Conservation (phyloP, 1,140 invertebrate species). For the Macrosteles quadrilineatus region DNA sequence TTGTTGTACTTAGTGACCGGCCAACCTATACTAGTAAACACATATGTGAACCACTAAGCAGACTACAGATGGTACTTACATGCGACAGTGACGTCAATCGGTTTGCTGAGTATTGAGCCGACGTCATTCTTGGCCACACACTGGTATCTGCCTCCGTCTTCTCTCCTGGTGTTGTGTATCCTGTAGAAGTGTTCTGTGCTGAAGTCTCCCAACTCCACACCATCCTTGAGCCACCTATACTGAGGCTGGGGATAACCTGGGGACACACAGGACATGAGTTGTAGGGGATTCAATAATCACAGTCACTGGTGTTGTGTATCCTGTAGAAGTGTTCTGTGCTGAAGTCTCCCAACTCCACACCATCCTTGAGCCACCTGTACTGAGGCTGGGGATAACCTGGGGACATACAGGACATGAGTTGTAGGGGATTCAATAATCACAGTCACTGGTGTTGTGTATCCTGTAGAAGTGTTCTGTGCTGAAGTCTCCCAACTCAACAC, state of each 20-base stretch:
- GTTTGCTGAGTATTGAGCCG: conserved; percentile 87
- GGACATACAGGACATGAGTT: too few relatives aligned
- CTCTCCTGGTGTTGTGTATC: conserved; percentile 72
- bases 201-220: conserved; percentile 69
- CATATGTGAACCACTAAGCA: too few relatives aligned
- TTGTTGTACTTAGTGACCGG: too few relatives aligned
- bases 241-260: conserved; percentile 83
- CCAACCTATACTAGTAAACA: too few relatives aligned
- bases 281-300: too few relatives aligned
- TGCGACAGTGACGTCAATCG: conserved; percentile 81
- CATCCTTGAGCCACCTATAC: conserved; percentile 89
- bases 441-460: conserved; percentile 76
- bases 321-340: conserved; percentile 75
- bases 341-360: conserved; percentile 72
- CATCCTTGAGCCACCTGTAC: too few relatives aligned
- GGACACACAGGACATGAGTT: too few relatives aligned
- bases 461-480: conserved; percentile 75
- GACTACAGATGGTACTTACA: conserved; percentile 87
- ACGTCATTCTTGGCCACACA: conserved; percentile 88
- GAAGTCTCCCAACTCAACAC: conserved; percentile 71
- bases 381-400: too few relatives aligned
- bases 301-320: conserved; percentile 79
- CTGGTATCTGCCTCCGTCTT: conserved; percentile 85
- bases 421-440: too few relatives aligned
- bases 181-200: conserved; percentile 75